Percentiles rank a stretch among this genome's conserved stretches.
Evolutionary conservation across 2,113 vertebrate genomes (phyloP).

Genomic region (Lethenteron reissneri): DNA sequence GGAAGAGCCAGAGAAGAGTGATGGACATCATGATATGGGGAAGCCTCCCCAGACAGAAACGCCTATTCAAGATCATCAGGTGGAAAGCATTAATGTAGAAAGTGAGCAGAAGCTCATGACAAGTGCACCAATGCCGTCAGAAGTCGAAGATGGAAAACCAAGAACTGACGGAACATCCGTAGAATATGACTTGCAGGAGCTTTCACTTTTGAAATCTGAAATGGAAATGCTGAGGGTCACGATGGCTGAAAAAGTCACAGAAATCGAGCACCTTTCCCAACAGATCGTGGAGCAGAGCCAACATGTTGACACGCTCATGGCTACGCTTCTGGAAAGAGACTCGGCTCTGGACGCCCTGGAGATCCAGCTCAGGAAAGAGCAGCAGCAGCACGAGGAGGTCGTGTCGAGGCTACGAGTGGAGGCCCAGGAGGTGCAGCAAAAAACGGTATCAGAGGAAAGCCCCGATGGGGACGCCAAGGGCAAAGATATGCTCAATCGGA

Average conservation of each 20-base stretch:
- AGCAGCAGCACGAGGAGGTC: constrained; percentile 28
- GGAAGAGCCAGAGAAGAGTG: background rate
- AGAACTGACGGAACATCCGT: constrained; percentile 16
- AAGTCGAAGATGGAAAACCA: constrained; percentile 9
- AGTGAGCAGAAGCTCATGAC: background rate
- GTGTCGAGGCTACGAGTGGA: constrained; percentile 31
- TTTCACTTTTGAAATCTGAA: constrained; percentile 22
- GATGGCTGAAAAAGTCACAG: constrained; percentile 29
- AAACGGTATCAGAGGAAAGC: constrained; percentile 21
- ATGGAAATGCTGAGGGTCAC: constrained; percentile 33
- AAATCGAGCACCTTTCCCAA: constrained; percentile 29
- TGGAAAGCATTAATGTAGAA: background rate
- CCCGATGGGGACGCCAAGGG: constrained; percentile 25
- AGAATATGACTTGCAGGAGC: constrained; percentile 13
- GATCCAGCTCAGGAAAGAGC: constrained; percentile 27
- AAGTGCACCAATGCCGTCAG: background rate
- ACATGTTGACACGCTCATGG: constrained; percentile 26
- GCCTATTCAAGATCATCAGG: background rate
- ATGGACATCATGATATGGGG: background rate
- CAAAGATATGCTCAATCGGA: constrained; percentile 54
- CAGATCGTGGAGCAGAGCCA: constrained; percentile 39
- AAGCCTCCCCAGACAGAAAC: background rate
- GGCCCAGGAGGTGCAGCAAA: constrained; percentile 25
- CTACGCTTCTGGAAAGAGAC: constrained; percentile 42
- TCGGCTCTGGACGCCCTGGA: constrained; percentile 28